Conservation (phyloP, 1,140 invertebrate species). For the Drosophila arawakana region DNA sequence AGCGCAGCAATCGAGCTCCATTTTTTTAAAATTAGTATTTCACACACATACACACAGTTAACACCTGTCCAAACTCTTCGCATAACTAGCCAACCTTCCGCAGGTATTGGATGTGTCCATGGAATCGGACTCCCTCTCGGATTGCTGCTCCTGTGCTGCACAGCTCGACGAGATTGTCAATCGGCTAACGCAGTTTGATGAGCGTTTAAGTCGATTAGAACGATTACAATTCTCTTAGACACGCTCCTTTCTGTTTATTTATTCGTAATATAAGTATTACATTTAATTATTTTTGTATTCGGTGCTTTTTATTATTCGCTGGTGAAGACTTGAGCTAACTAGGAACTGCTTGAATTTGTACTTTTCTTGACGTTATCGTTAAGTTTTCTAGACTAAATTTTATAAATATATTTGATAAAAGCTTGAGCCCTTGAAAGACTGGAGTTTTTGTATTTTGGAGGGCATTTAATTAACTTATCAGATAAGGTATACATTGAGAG, state of each 20-base stretch:
- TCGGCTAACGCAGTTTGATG: slow-evolving; percentile 43
- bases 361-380: too few species aligned
- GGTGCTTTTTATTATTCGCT: slow-evolving; percentile 1
- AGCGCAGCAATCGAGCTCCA: slow-evolving; percentile 25
- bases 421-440: too few species aligned
- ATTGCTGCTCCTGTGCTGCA: slow-evolving; percentile 51
- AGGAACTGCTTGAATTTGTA: too few species aligned
- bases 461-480: too few species aligned
- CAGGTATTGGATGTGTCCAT: slow-evolving; percentile 71
- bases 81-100: slow-evolving; percentile 55
- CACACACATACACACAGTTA: not conserved
- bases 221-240: slow-evolving; percentile 41
- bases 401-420: too few species aligned
- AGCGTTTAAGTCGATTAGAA: slow-evolving; percentile 61
- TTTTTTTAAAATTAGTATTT: slow-evolving; percentile 41
- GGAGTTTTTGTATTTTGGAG: too few species aligned
- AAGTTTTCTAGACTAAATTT: too few species aligned
- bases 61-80: slow-evolving; percentile 16
- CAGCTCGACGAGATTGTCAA: slow-evolving; percentile 57
- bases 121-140: slow-evolving; percentile 52
- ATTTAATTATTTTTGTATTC: not conserved
- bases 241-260: not conserved
- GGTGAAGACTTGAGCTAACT: too few species aligned
- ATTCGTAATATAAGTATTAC: slow-evolving; percentile 9
- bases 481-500: too few species aligned